Base-by-base conservation (phyloP, 2,888 invertebrate genomes). In the Lymantria dispar region DNA sequence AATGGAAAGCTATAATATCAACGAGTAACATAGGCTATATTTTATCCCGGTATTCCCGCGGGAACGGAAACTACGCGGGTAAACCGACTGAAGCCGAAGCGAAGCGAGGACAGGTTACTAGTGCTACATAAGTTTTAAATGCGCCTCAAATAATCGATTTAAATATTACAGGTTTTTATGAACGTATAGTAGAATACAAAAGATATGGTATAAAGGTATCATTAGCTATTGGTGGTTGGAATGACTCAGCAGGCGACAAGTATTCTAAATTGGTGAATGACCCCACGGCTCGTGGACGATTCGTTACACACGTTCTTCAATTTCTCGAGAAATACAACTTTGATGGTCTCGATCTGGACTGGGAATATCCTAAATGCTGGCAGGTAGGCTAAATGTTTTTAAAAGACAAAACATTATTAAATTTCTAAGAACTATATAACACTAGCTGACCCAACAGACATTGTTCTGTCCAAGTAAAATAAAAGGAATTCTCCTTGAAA, bases 361-460 rank as follows among this genome's bases (percentile, higher is more conserved):
- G 98, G 98, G 98, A 98, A 75, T 98, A 98, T 83, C 98, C 98
- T 0, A 95, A 95, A 75, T 96, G 96, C 70, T 96, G 96, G 96
- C 96, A 96, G 93, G 95, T 70, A 43, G 58, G 33, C 33, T 7
- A 33, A 33, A 10, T 33, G 33, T 33, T 33, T 33, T 22, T 3
- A 22, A 3, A 22, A 22, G 3, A 22, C 22, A 22, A 22, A 22
- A 22, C 22, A 22, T 2, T 5, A 22, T 22, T 22, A 22, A 22
- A 22, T 22, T 22, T 22, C 22, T 22, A 22, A 2, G 3, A 22
- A 22, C 5, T 5, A 22, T 5, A 22, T 22, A 3, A n/a, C n/a
- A n/a, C n/a, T n/a, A n/a, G n/a, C n/a, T n/a, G n/a, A n/a, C n/a
- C n/a, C n/a, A n/a, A n/a, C n/a, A n/a, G n/a, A n/a, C n/a, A n/a